These are phyloP conservation scores for Lota lota DNA, from an alignment of 2,113 vertebrate species.

Conservation along the genomic window DNA sequence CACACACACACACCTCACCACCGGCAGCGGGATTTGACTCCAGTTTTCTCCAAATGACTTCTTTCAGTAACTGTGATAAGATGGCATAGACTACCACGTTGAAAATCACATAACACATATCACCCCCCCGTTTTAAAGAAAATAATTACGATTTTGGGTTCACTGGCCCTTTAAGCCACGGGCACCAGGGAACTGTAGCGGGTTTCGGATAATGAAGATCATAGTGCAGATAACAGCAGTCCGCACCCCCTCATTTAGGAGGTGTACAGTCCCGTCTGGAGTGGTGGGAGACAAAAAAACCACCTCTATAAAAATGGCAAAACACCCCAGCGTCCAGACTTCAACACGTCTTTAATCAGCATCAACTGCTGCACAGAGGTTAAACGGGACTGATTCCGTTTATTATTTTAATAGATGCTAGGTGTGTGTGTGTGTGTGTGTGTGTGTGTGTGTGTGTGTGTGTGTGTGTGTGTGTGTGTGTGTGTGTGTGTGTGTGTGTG, in stretches of 20 bases:
- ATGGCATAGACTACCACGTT: no score
- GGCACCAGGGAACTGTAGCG: conserved; percentile 19
- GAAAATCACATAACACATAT: no score
- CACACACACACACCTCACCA: no score
- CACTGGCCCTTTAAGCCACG: background rate
- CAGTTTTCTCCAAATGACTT: no score
- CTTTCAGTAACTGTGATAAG: no score
- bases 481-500: conserved; percentile 21
- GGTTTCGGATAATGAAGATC: conserved; percentile 27
- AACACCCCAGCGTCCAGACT: conserved; percentile 22
- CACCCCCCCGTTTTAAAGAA: no score
- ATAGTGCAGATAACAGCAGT: conserved; percentile 23
- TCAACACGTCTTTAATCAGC: conserved; percentile 48
- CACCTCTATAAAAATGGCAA: conserved; percentile 31
- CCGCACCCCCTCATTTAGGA: conserved; percentile 34
- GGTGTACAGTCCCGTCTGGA: conserved; percentile 23
- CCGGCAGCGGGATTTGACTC: no score
- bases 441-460: conserved; percentile 17
- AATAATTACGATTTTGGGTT: no score
- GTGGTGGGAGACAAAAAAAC: conserved; percentile 30
- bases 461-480: conserved; percentile 6
- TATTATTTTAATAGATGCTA: conserved; percentile 53
- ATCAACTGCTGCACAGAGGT: conserved; percentile 24
- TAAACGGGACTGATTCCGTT: conserved; percentile 46
- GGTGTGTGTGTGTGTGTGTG: conserved; percentile 21